Conservation (phyloP, 2,113 vertebrate genomes). For the Perognathus longimembris region DNA sequence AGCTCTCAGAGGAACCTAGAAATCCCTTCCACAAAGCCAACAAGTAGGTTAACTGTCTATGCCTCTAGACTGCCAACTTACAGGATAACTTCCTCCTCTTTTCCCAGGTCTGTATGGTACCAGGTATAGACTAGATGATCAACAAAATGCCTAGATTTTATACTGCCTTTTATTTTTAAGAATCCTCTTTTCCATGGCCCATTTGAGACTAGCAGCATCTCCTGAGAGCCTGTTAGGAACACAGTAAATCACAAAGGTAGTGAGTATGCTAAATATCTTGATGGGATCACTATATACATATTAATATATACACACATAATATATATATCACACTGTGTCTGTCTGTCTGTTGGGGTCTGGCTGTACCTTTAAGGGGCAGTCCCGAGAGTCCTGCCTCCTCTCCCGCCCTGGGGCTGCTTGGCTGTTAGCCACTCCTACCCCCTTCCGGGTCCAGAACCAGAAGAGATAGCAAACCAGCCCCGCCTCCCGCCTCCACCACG, state of each 20-base stretch:
- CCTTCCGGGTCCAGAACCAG: no score
- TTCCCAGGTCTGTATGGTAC: no score
- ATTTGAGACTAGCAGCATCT: background rate
- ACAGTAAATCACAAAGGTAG: background rate
- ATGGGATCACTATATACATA: background rate
- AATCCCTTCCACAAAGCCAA: background rate
- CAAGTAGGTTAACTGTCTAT: background rate
- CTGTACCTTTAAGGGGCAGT: no score
- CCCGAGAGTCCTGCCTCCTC: no score
- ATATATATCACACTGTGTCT: background rate
- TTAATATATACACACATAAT: no score
- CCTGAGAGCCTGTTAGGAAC: background rate
- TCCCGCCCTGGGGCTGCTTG: no score
- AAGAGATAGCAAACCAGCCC: no score
- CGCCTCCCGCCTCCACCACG: no score
- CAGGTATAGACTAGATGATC: background rate
- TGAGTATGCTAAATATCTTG: background rate
- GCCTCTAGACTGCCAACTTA: background rate
- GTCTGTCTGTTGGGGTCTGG: no score
- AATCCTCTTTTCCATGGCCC: background rate
- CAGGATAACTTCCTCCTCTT: background rate
- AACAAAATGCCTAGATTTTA: background rate
- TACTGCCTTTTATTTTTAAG: background rate
- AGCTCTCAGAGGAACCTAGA: background rate
- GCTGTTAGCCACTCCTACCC: no score